Evolutionary conservation across 2,797 vertebrate genomes (phyloP).

Genomic region (Hemitrygon akajei): DNA sequence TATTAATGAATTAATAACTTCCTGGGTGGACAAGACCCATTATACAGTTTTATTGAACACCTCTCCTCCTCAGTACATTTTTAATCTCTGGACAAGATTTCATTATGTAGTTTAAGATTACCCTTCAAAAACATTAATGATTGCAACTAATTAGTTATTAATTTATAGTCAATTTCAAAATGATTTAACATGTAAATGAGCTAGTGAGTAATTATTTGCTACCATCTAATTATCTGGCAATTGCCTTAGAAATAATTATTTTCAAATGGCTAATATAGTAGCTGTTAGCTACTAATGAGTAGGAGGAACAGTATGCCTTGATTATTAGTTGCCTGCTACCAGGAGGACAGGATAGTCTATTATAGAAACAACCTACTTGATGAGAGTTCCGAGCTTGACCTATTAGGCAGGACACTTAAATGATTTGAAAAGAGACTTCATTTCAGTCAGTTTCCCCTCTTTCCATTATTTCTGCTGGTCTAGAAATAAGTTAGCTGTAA

Average conservation of each 20-base stretch:
- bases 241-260: conserved; percentile 37
- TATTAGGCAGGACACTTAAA: conserved; percentile 6
- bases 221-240: conserved; percentile 29
- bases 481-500: conserved; percentile 22
- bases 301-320: conserved; percentile 1
- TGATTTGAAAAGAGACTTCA: neutral
- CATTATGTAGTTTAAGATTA: conserved; percentile 20
- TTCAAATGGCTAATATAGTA: conserved; percentile 27
- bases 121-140: conserved; percentile 34
- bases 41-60: neutral
- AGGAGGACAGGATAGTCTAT: neutral
- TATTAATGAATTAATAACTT: neutral
- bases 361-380: neutral
- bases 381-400: conserved; percentile 2
- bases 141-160: conserved; percentile 32
- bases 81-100: neutral
- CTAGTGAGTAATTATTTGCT: conserved; percentile 36
- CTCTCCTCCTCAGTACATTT: neutral
- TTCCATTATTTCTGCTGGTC: neutral
- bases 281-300: conserved; percentile 31
- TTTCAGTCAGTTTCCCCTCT: neutral
- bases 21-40: neutral
- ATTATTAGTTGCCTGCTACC: conserved; percentile 10
- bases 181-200: conserved; percentile 36
- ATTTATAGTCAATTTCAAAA: conserved; percentile 37